phyloP scores from a whole-genome alignment of 1,140 invertebrate genomes.

The Lepidurus arcticus region DNA sequence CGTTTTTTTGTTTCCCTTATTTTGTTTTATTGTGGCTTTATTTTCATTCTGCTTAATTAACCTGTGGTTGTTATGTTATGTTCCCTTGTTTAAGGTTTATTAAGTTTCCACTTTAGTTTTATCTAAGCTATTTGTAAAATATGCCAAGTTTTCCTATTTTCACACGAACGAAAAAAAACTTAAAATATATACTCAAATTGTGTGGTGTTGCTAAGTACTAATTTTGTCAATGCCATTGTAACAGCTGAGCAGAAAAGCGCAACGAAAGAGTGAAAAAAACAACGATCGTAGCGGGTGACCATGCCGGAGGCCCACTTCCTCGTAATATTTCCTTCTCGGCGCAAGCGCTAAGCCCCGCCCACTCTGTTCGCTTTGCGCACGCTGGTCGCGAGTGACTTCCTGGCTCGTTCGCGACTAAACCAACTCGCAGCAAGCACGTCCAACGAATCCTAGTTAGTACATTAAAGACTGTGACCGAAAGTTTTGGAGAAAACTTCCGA shows the following conservation, averaged over 20 bases:
- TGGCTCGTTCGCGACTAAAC: background rate
- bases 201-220: no score
- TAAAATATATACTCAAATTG: no score
- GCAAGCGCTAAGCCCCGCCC: background rate
- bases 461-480: no score
- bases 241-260: background rate
- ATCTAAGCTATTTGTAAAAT: background rate
- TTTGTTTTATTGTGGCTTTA: no score
- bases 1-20: no score
- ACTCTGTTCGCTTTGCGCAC: background rate
- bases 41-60: no score
- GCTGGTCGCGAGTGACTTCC: background rate
- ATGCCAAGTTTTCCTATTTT: background rate
- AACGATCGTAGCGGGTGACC: background rate
- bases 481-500: no score
- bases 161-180: background rate
- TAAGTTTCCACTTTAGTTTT: background rate
- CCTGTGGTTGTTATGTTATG: no score
- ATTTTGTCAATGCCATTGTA: no score
- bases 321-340: conserved; percentile 3
- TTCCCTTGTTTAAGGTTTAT: background rate
- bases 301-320: background rate
- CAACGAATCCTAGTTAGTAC: no score
- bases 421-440: no score
- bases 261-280: background rate